Evolutionary conservation across 2,888 invertebrate genomes (phyloP), one percentile per base, ranked within the genome.

Genomic region (Mylabris sibirica): DNA sequence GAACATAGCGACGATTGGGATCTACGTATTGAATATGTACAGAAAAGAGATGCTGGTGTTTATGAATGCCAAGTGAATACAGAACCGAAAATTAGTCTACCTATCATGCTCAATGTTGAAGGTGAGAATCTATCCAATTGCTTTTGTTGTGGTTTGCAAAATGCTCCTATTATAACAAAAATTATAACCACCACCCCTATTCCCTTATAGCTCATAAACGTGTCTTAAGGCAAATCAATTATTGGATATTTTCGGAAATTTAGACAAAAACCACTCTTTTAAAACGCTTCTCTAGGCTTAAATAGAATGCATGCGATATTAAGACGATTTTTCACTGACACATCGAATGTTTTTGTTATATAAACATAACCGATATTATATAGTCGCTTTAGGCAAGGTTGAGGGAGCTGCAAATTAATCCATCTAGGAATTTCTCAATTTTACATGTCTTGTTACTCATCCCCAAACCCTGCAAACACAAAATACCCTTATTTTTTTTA

Each of bases 1-100:
- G 93, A 94, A 75, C 91, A 91, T 9, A 92, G 92, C 24, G 94
- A 95, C 82, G 95, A 95, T 84, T 95, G 95, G 95, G 93, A 93
- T 84, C 88, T 96, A 75, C 90, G 90, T 84, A 91, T 96, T 74
- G 92, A 92, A 81, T 95, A 92, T 84, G 94, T 94, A 17, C 95
- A 95, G 86, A 90, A 91, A 61, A 85, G 94, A 26, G 95, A 95
- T 83, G 94, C 92, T 1, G 95, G 94, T 8, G 91, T 94, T 70
- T 95, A 95, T 87, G 94, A 95, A 85, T 95, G 94, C 80, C 95
- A 95, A 88, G 93, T 95, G 77, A 95, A 95, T 86, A 95, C 94
- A 0, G 95, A 95, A 83, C 95, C 95, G 22, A 95, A 95, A 85
- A 92, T 95, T 84, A 95, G 94, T 85, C 90, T 94, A 88, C 94